Base-by-base conservation (phyloP, 2,113 vertebrate species). In the Rhinolophus ferrumequinum region DNA sequence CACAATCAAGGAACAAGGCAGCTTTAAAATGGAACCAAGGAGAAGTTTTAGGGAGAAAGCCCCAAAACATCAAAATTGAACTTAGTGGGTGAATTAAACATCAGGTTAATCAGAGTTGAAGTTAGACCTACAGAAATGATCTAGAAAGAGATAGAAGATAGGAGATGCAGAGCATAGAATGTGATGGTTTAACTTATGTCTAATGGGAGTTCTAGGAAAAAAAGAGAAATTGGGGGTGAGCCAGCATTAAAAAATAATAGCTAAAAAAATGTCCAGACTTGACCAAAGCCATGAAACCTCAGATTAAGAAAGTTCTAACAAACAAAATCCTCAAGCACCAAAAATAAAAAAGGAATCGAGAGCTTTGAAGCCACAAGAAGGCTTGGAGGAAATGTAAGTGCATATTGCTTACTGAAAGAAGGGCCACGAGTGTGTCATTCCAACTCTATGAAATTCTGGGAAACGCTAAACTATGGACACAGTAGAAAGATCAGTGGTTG, bases 141-240 rank as follows among this genome's bases (percentile, higher is more conserved):
- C 44, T 12, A 69, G 60, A 77, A 70, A 64, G 41, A 62, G 16
- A 28, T 13, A 30, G 16, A 77, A 58, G 72, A 44, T 12, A 54
- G 1, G 44, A 24, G 18, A 83, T 1, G 16, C 12, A 24, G 38
- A 18, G 18, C 38, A 38, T 0, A 24, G 69, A 38, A 11, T 3
- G 73, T 58, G 58, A 44, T 6, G 24, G 56, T n/a, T 41, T 54
- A 24, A 28, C 30, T 16, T 16, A 11, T 0, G 8, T 66, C 38
- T 76, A 26, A 8, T 8, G 67, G 58, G 33, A 52, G 21, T 56
- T 87, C 12, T 18, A 73, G 54, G 28, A 19, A 30, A 86, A 79
- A 35, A 54, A 35, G 44, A 75, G 14, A 66, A 50, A 44, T 30
- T 6, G 6, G 18, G 35, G 52, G 22, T 8, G 56, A 26, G 3